Evolutionary conservation across 2,888 invertebrate species (phyloP), one percentile per base, ranked within the genome.

Genomic region (Macrophya alboannulata): DNA sequence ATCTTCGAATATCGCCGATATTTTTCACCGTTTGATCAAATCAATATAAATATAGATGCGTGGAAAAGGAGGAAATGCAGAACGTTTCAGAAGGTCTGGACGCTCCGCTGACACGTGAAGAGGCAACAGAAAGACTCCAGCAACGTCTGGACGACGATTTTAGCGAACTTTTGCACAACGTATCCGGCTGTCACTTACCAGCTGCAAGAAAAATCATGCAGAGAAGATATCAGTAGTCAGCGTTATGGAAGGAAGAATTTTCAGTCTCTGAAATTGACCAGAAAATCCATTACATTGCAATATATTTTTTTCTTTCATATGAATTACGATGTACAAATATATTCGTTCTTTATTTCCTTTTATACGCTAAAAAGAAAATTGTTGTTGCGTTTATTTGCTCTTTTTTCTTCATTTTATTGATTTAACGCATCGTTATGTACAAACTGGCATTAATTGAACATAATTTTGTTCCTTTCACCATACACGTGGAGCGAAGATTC

Each of bases 141-240:
- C 86, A 86, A 48, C 90, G 93, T 51, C 88, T 94, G 43, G 84
- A 89, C 79, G 93, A 94, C 43, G 94, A 94, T 76, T 91, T 92
- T 31, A 86, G 91, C 4, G 94, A 94, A 37, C 91, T 94, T 43
- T 88, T 95, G 85, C 95, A 95, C 88, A 95, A 94, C 87, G 94
- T 95, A 31, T 95, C 95, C 37, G 94, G 92, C 6, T 95, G 95
- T 87, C 94, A 94, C 88, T 91, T 95, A 86, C 95, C 95, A n/a
- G 94, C 94, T 83, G 94, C 95, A 10, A 93, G 94, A 87, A 93
- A 94, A 90, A 94, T 95, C 86, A 94, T 95, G 87, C 95, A 95
- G 88, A 94, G 91, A 87, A 91, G 95, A 86, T 95, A 94, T 87
- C 94, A 94, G 89, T 94, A 90, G 88, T 72, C 21, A n/a, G 77